These are phyloP conservation scores for Erebia aethiops DNA, from an alignment of 2,888 invertebrate genomes.

Conservation along the genomic window DNA sequence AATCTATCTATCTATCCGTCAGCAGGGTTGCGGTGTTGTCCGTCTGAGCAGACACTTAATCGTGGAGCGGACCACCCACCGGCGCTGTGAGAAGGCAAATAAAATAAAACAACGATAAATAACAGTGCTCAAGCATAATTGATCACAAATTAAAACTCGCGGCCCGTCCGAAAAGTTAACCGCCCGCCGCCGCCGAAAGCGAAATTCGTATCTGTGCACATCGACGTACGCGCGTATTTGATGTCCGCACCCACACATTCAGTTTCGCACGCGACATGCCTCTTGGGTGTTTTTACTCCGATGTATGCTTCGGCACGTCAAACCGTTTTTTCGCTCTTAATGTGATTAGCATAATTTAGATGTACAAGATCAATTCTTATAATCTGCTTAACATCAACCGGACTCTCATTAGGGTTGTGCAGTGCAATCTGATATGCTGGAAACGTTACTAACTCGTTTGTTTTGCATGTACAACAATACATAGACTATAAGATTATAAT, in stretches of 20 bases:
- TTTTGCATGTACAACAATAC: neutral
- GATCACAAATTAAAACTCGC: slow-evolving; percentile 83
- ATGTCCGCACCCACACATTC: slow-evolving; percentile 42
- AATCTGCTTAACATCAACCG: slow-evolving; percentile 3
- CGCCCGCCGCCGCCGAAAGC: slow-evolving; percentile 73
- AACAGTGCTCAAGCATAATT: slow-evolving; percentile 81
- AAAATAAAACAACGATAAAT: slow-evolving; percentile 82
- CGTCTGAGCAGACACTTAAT: slow-evolving; percentile 46
- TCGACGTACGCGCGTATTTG: slow-evolving; percentile 29
- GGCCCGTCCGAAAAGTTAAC: slow-evolving; percentile 79
- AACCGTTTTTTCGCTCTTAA: slow-evolving; percentile 9
- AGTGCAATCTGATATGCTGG: neutral
- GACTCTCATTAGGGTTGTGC: neutral
- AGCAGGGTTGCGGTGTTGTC: too few species aligned
- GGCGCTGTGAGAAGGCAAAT: slow-evolving; percentile 77
- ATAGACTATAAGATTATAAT: neutral
- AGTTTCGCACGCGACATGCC: slow-evolving; percentile 32
- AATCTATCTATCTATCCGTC: too few species aligned
- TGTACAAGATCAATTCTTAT: slow-evolving; percentile 4
- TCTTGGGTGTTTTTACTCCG: slow-evolving; percentile 10
- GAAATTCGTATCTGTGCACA: slow-evolving; percentile 64
- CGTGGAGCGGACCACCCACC: slow-evolving; percentile 81
- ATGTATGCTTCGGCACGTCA: slow-evolving; percentile 12
- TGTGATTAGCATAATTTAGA: slow-evolving; percentile 14
- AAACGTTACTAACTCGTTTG: neutral